Evolutionary conservation across 2,113 vertebrate species (phyloP), one percentile per base, ranked within the genome.

Genomic region (Cisticola juncidis): DNA sequence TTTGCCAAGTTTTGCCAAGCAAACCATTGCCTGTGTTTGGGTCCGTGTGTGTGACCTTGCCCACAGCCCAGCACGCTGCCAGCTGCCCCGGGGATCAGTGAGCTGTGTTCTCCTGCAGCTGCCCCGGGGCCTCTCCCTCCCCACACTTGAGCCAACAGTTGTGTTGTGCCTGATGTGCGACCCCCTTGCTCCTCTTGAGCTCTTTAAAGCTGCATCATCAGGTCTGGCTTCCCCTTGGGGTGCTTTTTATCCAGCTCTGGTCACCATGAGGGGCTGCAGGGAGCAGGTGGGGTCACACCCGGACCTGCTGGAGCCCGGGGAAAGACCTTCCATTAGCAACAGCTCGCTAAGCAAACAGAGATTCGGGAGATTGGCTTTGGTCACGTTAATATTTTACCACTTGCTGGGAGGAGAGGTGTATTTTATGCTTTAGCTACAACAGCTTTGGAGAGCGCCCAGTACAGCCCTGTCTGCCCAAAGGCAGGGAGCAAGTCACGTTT

Each of bases 331-430:
- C 45, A 44, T 97, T 96, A 91, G 84, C 72, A 93, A 83, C 88
- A 87, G 74, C 71, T 96, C 84, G 44, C 71, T 94, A 72, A 96
- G 86, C 95, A 96, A 88, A 94, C 22, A 97, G 76, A 90, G 64
- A 82, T 72, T 58, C 45, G 79, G 77, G 93, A 97, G 86, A 87
- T 95, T 94, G 54, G 15, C 47, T 85, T 93, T 92, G 79, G 57
- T 65, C 19, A 4, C 0, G 97, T 98, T 98, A 98, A 98, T 98
- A 70, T 98, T 98, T 97, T 91, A 98, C 98, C 96, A 26, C 31
- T 90, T 77, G 91, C n/a, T 57, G 70, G 74, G 56, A 60, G 51
- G 64, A 38, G 79, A 81, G 35, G 77, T 90, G 95, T 84, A 80
- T 95, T 97, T 97, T 96, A 92, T 3, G 0, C 57, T 93, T 82